Percentiles rank a stretch among this genome's conserved stretches.
These are phyloP conservation scores for Arenaria interpres DNA, from an alignment of 2,113 vertebrate genomes.

Conservation along the genomic window DNA sequence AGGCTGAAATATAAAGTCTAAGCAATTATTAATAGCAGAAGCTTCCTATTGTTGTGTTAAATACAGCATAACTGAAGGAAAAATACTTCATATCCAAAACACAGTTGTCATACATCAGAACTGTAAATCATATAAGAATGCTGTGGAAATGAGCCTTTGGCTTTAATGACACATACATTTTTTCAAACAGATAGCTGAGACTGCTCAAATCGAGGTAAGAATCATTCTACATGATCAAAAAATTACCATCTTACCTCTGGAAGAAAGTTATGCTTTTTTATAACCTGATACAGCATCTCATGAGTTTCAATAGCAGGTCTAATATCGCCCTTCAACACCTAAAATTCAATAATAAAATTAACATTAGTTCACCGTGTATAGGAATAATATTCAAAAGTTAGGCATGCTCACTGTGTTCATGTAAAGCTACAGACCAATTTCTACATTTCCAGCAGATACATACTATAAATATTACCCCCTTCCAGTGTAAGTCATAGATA, in stretches of 20 bases:
- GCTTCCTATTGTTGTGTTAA: neutral
- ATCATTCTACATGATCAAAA: neutral
- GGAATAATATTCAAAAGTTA: neutral
- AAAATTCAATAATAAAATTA: constrained; percentile 23
- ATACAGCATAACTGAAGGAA: neutral
- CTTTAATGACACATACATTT: neutral
- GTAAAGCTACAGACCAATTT: neutral
- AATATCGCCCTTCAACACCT: constrained; percentile 98
- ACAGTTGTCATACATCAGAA: neutral
- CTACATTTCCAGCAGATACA: neutral
- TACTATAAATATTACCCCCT: neutral
- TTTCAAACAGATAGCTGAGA: neutral
- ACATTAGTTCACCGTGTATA: neutral
- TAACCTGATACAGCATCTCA: constrained; percentile 99
- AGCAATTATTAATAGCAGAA: neutral
- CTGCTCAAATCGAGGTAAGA: neutral
- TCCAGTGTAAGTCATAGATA: neutral
- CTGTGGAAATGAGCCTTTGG: neutral
- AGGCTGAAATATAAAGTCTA: neutral
- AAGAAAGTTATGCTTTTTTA: constrained; percentile 98
- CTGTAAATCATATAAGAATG: neutral
- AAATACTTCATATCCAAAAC: neutral
- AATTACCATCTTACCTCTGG: constrained; percentile 86
- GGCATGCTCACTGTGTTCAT: neutral
- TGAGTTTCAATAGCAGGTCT: constrained; percentile 98